These are phyloP conservation scores for Bembecia ichneumoniformis DNA, from an alignment of 2,888 invertebrate species.

Conservation along the genomic window DNA sequence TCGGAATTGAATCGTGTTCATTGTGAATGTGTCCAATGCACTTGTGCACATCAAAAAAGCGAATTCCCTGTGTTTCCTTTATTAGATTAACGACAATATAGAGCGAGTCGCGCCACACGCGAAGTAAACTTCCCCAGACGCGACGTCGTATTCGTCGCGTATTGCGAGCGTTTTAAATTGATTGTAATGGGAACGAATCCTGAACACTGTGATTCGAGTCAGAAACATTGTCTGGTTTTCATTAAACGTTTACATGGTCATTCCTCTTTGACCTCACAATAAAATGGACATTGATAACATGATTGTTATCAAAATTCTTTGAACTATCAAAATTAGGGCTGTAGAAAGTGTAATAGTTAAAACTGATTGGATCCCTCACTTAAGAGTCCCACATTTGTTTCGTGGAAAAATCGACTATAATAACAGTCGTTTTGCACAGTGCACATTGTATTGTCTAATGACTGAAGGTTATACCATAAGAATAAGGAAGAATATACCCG, in stretches of 20 bases:
- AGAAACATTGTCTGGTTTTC: conserved; percentile 50
- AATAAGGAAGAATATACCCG: too few species aligned
- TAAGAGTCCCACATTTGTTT: too few species aligned
- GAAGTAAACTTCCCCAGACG: conserved; percentile 42
- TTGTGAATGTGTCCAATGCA: conserved; percentile 29
- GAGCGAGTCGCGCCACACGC: conserved; percentile 48
- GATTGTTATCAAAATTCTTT: conserved; percentile 2
- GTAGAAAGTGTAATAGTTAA: too few species aligned
- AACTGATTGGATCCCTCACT: too few species aligned
- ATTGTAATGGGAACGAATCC: conserved; percentile 61
- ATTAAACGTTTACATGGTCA: conserved; percentile 60
- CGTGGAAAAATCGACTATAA: too few species aligned
- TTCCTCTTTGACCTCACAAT: conserved; percentile 63
- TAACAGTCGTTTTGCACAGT: too few species aligned
- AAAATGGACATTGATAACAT: conserved; percentile 18
- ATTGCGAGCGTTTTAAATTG: conserved; percentile 59
- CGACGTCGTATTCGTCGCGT: conserved; percentile 38
- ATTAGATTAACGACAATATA: not conserved
- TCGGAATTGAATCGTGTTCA: conserved; percentile 26
- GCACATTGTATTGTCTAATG: too few species aligned
- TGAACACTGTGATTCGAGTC: conserved; percentile 58
- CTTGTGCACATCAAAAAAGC: not conserved
- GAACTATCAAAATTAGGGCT: too few species aligned
- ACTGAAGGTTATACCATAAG: too few species aligned
- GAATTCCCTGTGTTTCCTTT: not conserved